Conservation (phyloP, 2,797 vertebrate genomes). For the Mormyrus hasselquistii region DNA sequence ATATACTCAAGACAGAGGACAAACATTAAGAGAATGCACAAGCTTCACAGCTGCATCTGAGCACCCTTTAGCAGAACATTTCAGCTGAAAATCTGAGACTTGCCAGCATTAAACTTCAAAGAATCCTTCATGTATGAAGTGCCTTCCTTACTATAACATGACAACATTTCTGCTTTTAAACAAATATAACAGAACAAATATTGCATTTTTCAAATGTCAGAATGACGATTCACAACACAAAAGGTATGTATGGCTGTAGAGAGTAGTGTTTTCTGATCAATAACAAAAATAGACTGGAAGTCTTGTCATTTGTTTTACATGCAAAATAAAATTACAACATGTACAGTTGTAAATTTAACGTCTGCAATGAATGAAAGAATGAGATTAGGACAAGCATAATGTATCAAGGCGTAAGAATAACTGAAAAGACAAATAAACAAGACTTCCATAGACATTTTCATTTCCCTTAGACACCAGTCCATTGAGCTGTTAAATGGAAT, state of each 20-base stretch:
- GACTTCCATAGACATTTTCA: background rate
- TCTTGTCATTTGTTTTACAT: background rate
- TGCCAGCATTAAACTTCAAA: background rate
- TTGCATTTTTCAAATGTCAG: background rate
- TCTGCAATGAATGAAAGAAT: background rate
- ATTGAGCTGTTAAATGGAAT: background rate
- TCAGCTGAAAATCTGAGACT: background rate
- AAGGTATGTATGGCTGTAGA: background rate
- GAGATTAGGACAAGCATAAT: background rate
- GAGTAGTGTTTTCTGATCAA: background rate
- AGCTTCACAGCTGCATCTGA: background rate
- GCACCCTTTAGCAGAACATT: background rate
- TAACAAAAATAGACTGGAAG: background rate
- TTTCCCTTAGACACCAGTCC: background rate
- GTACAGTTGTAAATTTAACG: background rate
- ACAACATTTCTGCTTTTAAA: background rate
- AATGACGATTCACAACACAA: background rate
- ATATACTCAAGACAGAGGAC: background rate
- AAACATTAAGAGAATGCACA: background rate
- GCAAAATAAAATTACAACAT: background rate
- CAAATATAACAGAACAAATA: background rate
- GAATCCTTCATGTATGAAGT: background rate
- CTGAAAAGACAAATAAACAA: background rate
- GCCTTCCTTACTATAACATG: background rate
- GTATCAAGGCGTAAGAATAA: background rate